Base-by-base conservation (phyloP, 2,113 vertebrate species). In the Apteryx owenii region DNA sequence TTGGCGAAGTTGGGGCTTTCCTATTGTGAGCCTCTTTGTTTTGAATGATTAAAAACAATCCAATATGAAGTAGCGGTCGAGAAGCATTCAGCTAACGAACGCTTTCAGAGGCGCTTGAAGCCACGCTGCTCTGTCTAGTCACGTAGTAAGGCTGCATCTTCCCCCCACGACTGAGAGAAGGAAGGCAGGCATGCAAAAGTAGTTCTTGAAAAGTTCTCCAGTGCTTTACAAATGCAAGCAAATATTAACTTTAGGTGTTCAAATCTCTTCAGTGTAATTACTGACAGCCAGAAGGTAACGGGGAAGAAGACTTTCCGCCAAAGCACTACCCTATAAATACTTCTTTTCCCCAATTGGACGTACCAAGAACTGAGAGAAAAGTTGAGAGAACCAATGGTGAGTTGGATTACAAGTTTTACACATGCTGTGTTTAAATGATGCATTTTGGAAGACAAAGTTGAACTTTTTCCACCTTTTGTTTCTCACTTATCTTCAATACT, bases 221-320 rank as follows among this genome's bases (percentile, higher is more conserved):
- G 72, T 46, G 17, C 76, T n/a, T 84, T 90, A 38, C 72, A 96
- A 95, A 95, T 36, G 91, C 66, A 95, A 96, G 85, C 44, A 95
- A 94, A 93, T 62, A 62, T 61, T 46, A 40, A 78, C 90, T 65
- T 14, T 8, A 69, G 73, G 28, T 22, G 0, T 58, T 68, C 75
- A 26, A 29, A 12, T 93, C 86, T 96, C 85, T 85, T 78, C 66
- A 42, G 80, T 65, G 71, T 23, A 70, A 5, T 81, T 72, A 44
- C 88, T 86, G 89, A 71, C 66, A 18, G 78, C 62, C 89, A 70
- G 85, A 95, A 96, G 95, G 79, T 62, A 77, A 81, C 66, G 75
- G 18, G 48, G 68, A 68, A 69, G 73, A 81, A 33, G 26, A 31
- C 16, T 73, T 87, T 81, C 73, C 33, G 54, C 40, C 51, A 73